Conservation (phyloP, 2,888 invertebrate genomes). For the Rotaria sp. region DNA sequence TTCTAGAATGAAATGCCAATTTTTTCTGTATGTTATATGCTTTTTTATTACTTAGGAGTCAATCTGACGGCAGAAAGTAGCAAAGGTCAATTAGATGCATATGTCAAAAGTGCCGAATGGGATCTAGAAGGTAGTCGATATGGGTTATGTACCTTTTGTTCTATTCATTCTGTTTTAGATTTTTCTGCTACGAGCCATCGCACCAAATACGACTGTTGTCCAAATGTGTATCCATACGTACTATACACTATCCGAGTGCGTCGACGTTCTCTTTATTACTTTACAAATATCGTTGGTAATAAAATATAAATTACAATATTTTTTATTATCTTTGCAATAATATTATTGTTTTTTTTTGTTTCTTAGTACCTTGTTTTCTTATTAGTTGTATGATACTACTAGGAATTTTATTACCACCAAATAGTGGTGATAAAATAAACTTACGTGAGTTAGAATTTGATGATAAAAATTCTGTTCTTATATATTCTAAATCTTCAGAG, state of each 20-base stretch:
- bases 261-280: conserved; percentile 36
- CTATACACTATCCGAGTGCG: conserved; percentile 32
- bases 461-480: neutral
- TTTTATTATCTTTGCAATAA: neutral
- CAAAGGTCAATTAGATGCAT: conserved; percentile 35
- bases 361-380: conserved; percentile 34
- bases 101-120: conserved; percentile 39
- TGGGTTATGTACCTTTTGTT: neutral
- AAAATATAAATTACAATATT: neutral
- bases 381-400: conserved; percentile 37
- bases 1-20: neutral
- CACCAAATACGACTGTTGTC: conserved; percentile 36
- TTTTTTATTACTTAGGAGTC: neutral
- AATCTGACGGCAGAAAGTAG: conserved; percentile 32
- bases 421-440: conserved; percentile 37
- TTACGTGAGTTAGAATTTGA: neutral
- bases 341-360: neutral
- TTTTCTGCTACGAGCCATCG: neutral
- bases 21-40: neutral
- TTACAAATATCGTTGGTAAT: conserved; percentile 1
- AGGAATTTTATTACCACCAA: conserved; percentile 34
- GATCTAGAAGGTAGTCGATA: conserved; percentile 20
- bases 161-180: neutral
- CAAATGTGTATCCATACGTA: conserved; percentile 34
- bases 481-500: neutral